A percentile compares a stretch with the other conserved stretches of the same genome.
These are phyloP conservation scores for Amphipoea oculea DNA, from an alignment of 2,888 invertebrate species.

Conservation along the genomic window DNA sequence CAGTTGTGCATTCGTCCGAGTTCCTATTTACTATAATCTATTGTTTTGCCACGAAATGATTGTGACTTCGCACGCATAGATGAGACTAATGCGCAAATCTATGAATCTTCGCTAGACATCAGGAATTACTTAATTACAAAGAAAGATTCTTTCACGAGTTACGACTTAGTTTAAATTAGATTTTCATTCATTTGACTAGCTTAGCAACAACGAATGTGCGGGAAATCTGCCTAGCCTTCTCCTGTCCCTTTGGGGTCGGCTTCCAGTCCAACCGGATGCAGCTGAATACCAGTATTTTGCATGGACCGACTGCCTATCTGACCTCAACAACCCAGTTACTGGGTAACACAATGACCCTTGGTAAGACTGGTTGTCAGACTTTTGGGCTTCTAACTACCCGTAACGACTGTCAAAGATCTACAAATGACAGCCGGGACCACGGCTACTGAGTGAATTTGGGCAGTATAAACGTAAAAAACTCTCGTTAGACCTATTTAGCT, in stretches of 20 bases:
- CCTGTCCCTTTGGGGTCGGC: neutral
- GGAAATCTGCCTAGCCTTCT: neutral
- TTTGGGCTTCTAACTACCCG: no score
- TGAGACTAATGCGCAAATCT: neutral
- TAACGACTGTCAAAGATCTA: neutral
- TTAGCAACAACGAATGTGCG: neutral
- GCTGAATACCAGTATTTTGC: neutral
- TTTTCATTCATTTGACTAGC: neutral
- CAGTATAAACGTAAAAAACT: neutral
- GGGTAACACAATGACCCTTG: neutral
- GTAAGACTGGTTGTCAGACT: neutral
- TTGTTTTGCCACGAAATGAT: constrained; percentile 33
- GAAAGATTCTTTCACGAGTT: constrained; percentile 27
- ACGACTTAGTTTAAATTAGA: neutral
- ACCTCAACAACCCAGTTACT: neutral
- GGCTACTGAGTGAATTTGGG: neutral
- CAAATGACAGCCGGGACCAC: neutral
- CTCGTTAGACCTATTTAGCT: neutral
- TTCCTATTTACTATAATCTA: constrained; percentile 30
- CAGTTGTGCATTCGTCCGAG: neutral
- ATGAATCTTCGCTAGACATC: constrained; percentile 34
- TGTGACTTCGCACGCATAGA: constrained; percentile 43
- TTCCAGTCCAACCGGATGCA: neutral
- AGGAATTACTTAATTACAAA: constrained; percentile 32
- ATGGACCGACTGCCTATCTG: neutral